Evolutionary conservation across 2,797 vertebrate genomes (phyloP).

Genomic region (Scomberomorus guttatus): DNA sequence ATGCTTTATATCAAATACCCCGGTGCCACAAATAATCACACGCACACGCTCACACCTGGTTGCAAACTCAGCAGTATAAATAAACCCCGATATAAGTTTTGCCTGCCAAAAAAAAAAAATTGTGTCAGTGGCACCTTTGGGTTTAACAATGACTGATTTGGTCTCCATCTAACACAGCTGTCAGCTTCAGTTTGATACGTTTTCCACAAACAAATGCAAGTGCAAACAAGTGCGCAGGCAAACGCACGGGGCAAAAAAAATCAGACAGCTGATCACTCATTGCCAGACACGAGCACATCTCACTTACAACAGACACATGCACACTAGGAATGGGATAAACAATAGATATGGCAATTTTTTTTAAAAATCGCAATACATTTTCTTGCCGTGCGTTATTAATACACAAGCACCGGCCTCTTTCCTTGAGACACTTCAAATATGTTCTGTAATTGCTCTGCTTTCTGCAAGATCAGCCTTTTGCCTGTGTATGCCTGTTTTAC

Average conservation of each 20-base stretch:
- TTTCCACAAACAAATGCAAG: conserved; percentile 22
- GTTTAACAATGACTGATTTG: conserved; percentile 59
- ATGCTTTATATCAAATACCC: conserved; percentile 60
- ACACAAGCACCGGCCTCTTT: not conserved
- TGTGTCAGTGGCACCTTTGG: conserved; percentile 53
- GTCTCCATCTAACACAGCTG: conserved; percentile 52
- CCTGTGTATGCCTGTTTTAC: not conserved
- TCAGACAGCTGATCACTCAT: conserved; percentile 52
- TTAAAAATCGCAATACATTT: not conserved
- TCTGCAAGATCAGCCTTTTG: not conserved
- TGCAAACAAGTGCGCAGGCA: conserved; percentile 31
- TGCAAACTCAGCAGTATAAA: conserved; percentile 72
- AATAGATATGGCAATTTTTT: conserved; percentile 8
- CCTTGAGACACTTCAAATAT: not conserved
- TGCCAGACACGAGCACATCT: conserved; percentile 15
- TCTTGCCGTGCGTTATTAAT: conserved; percentile 10
- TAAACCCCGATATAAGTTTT: conserved; percentile 62
- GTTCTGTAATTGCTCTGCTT: not conserved
- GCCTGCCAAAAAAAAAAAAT: conserved; percentile 37
- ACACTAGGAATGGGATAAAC: conserved; percentile 19
- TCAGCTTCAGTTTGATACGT: conserved; percentile 55
- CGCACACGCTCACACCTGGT: conserved; percentile 36
- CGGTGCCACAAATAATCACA: conserved; percentile 45
- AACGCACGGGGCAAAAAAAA: conserved; percentile 25
- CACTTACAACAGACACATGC: conserved; percentile 23